phyloP scores from a whole-genome alignment of 2,888 invertebrate species.

The Nephrocerus scutellatus region DNA sequence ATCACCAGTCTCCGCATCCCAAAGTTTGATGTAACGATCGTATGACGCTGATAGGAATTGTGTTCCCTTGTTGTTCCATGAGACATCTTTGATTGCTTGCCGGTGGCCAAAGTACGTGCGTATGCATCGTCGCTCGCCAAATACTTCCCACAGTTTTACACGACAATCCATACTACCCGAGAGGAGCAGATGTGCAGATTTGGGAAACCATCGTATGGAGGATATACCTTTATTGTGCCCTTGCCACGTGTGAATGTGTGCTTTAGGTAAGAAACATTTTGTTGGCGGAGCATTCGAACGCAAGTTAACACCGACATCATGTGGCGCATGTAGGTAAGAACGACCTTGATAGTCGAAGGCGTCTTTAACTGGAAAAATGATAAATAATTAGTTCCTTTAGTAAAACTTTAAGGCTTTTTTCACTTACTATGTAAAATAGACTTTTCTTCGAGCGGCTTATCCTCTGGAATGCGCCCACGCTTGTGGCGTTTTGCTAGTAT shows the following conservation, averaged over 20 bases:
- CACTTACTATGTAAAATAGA: slow-evolving; percentile 81
- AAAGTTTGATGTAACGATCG: slow-evolving; percentile 94
- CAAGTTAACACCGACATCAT: slow-evolving; percentile 85
- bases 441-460: slow-evolving; percentile 91
- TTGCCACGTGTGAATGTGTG: slow-evolving; percentile 91
- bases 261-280: slow-evolving; percentile 92
- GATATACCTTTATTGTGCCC: slow-evolving; percentile 97
- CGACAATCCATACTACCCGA: slow-evolving; percentile 96
- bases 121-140: slow-evolving; percentile 85
- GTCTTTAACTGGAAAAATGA: slow-evolving; percentile 79
- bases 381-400: not conserved
- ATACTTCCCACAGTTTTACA: slow-evolving; percentile 98
- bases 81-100: slow-evolving; percentile 92
- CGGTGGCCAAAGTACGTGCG: slow-evolving; percentile 94
- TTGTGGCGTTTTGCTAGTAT: slow-evolving; percentile 87
- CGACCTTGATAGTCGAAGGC: slow-evolving; percentile 94
- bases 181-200: slow-evolving; percentile 86
- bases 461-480: slow-evolving; percentile 76
- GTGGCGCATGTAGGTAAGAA: slow-evolving; percentile 87
- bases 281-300: slow-evolving; percentile 83
- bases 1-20: slow-evolving; percentile 97
- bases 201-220: slow-evolving; percentile 90
- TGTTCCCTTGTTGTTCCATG: slow-evolving; percentile 89
- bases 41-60: slow-evolving; percentile 95
- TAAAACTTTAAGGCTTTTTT: not conserved